Evolutionary conservation across 2,113 vertebrate species (phyloP).

Genomic region (Callopanchax toddi): DNA sequence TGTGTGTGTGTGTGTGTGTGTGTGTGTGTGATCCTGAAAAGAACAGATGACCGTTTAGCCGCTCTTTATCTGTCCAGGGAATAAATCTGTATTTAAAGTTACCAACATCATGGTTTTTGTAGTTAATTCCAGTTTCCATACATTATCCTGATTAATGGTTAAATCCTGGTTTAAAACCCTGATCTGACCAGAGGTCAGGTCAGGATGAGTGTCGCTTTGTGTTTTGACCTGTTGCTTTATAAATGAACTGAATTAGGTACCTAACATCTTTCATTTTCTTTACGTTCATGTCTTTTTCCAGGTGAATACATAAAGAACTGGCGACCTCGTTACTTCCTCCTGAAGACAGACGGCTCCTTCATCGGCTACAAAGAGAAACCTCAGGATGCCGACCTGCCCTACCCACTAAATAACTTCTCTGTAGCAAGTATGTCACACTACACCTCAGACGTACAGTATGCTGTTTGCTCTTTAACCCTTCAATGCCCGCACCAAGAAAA

Average conservation of each 20-base stretch:
- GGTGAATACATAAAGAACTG: constrained; percentile 99
- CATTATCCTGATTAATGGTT: constrained; percentile 15
- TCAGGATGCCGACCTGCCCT: constrained; percentile 96
- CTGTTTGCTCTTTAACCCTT: too few relatives aligned
- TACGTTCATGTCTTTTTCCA: constrained; percentile 59
- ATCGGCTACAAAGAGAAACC: constrained; percentile 99
- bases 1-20: constrained; percentile 15
- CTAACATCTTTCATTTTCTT: not conserved
- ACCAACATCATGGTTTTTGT: constrained; percentile 21
- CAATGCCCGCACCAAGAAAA: too few relatives aligned
- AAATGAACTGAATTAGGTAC: too few relatives aligned
- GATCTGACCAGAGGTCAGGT: too few relatives aligned
- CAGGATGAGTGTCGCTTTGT: too few relatives aligned
- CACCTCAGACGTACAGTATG: not conserved
- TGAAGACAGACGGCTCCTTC: constrained; percentile 99
- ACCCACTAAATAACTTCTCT: constrained; percentile 98
- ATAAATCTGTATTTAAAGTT: constrained; percentile 61
- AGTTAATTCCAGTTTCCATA: constrained; percentile 29
- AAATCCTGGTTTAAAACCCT: constrained; percentile 9
- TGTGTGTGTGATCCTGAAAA: constrained; percentile 36
- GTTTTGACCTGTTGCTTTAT: too few relatives aligned
- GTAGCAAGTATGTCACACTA: constrained; percentile 90
- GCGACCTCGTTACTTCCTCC: constrained; percentile 96
- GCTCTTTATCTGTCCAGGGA: constrained; percentile 44
- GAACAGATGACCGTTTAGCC: constrained; percentile 57